A percentile compares a stretch with the other conserved stretches of the same genome.
phyloP scores from a whole-genome alignment of 2,797 vertebrate genomes.

The Acipenser transmontanus region DNA sequence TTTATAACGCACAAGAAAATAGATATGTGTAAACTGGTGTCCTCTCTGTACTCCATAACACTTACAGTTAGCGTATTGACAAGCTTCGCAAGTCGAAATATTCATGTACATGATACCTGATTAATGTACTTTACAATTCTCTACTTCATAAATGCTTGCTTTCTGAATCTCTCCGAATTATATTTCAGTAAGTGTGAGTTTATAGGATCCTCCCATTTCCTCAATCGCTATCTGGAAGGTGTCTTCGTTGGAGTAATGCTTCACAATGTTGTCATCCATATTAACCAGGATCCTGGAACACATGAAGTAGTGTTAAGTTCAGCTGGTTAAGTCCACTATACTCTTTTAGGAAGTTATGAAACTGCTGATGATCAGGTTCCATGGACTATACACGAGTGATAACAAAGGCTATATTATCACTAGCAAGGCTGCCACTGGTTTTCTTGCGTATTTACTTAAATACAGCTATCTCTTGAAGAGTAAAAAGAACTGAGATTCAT shows the following conservation, averaged over 20 bases:
- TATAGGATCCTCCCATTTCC: constrained; percentile 79
- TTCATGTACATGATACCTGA: background rate
- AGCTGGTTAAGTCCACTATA: no score
- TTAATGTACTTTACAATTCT: constrained; percentile 9
- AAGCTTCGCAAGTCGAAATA: background rate
- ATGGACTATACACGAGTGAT: no score
- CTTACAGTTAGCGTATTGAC: background rate
- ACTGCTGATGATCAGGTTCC: no score
- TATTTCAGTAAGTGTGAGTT: constrained; percentile 94
- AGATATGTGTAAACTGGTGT: constrained; percentile 52
- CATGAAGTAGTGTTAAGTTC: no score
- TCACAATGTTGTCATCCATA: constrained; percentile 98
- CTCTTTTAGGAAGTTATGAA: no score
- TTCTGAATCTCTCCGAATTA: constrained; percentile 40
- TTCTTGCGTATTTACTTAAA: no score
- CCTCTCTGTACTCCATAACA: constrained; percentile 11
- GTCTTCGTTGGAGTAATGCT: constrained; percentile 97
- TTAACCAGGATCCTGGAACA: constrained; percentile 85
- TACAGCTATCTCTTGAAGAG: no score
- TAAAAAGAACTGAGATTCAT: no score
- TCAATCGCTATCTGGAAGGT: constrained; percentile 96
- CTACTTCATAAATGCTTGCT: background rate
- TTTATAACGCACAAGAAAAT: constrained; percentile 17
- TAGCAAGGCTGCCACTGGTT: no score
- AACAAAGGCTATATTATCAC: no score